phyloP scores from a whole-genome alignment of 2,888 invertebrate genomes.

The Phyto melanocephala region DNA sequence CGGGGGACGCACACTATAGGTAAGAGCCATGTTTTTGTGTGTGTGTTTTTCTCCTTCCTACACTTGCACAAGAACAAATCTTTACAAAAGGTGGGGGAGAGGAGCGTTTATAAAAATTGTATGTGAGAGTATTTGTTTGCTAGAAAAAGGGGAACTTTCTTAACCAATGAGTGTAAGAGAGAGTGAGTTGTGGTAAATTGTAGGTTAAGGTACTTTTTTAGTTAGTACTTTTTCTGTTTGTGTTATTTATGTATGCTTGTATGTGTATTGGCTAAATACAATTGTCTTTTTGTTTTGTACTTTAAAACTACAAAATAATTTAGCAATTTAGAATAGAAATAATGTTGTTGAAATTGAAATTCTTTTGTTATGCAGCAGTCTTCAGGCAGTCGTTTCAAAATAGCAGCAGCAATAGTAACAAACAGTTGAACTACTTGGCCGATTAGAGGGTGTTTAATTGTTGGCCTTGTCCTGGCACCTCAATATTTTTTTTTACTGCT shows the following conservation, averaged over 20 bases:
- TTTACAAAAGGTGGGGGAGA: background rate
- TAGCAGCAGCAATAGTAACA: slow-evolving; percentile 17
- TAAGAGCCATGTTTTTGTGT: slow-evolving; percentile 74
- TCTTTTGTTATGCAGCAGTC: slow-evolving; percentile 33
- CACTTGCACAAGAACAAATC: slow-evolving; percentile 8
- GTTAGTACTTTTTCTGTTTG: slow-evolving; percentile 4
- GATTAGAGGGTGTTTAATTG: background rate
- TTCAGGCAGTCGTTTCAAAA: slow-evolving; percentile 12
- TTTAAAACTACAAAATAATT: slow-evolving; percentile 52
- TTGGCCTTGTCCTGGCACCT: slow-evolving; percentile 18
- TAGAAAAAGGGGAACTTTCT: slow-evolving; percentile 51
- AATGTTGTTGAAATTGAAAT: slow-evolving; percentile 21
- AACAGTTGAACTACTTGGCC: background rate
- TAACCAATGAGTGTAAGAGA: no score
- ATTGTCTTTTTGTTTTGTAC: slow-evolving; percentile 27
- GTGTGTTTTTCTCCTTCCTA: slow-evolving; percentile 22
- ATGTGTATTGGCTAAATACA: slow-evolving; percentile 34
- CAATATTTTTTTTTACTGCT: background rate
- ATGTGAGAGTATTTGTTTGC: background rate
- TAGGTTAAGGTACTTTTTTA: slow-evolving; percentile 31
- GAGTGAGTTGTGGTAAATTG: background rate
- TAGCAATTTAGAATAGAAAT: background rate
- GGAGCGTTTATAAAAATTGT: background rate
- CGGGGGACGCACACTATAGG: slow-evolving; percentile 74
- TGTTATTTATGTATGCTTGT: slow-evolving; percentile 13